A percentile compares a stretch with the other conserved stretches of the same genome.
Conservation (phyloP, 2,113 vertebrate species). For the Tringa solitaria region DNA sequence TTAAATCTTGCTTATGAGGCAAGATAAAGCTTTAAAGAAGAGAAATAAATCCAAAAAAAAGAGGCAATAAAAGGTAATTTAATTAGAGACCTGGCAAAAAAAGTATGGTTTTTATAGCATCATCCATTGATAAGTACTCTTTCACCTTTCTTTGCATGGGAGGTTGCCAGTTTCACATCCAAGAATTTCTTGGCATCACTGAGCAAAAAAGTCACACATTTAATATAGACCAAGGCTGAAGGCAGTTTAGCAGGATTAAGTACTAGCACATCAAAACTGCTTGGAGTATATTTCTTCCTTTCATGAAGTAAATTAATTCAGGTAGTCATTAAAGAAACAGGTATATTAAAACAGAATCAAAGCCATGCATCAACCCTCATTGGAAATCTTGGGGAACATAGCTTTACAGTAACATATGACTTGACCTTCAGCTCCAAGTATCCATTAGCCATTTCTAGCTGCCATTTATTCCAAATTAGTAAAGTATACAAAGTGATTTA, state of each 20-base stretch:
- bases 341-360: slow-evolving; percentile 45
- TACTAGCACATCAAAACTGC: neutral
- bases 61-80: slow-evolving; percentile 48
- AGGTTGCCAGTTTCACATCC: slow-evolving; percentile 19
- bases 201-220: neutral
- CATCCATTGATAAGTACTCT: slow-evolving; percentile 26
- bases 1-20: slow-evolving; percentile 45
- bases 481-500: neutral
- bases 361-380: neutral
- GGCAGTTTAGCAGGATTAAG: neutral
- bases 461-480: slow-evolving; percentile 8
- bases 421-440: slow-evolving; percentile 22
- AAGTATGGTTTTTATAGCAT: slow-evolving; percentile 46
- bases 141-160: slow-evolving; percentile 35
- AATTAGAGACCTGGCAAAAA: slow-evolving; percentile 62
- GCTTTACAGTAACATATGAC: neutral
- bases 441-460: neutral
- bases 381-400: neutral
- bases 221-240: neutral
- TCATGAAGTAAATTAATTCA: neutral
- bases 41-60: slow-evolving; percentile 33
- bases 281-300: slow-evolving; percentile 13
- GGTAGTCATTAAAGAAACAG: slow-evolving; percentile 18
- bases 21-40: slow-evolving; percentile 43
- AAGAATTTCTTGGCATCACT: slow-evolving; percentile 40